Conservation (phyloP, 1,140 invertebrate species). For the Zaprionus tsacasi region DNA sequence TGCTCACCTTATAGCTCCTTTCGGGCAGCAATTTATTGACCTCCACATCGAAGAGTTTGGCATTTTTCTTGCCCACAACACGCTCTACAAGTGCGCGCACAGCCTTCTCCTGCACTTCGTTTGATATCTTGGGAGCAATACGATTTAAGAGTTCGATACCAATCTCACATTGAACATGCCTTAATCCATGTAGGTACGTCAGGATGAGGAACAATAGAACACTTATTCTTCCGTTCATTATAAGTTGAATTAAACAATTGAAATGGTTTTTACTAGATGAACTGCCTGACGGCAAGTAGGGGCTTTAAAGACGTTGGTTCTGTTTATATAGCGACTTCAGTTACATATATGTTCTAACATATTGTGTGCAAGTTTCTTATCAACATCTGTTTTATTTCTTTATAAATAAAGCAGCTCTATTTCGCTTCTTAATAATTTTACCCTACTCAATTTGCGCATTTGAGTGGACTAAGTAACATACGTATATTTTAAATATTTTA, state of each 20-base stretch:
- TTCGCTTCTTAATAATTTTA: too few relatives aligned
- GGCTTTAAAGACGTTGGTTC: background rate
- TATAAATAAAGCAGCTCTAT: too few relatives aligned
- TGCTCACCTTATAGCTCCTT: slow-evolving; percentile 58
- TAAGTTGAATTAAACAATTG: slow-evolving; percentile 2
- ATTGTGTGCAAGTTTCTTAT: too few relatives aligned
- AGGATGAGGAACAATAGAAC: background rate
- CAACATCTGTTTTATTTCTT: too few relatives aligned
- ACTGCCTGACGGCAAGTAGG: background rate
- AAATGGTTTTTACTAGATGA: slow-evolving; percentile 6
- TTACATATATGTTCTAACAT: too few relatives aligned
- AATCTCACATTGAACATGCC: slow-evolving; percentile 1
- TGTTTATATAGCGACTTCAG: too few relatives aligned
- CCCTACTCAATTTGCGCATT: too few relatives aligned
- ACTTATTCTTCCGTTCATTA: slow-evolving; percentile 4
- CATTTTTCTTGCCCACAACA: slow-evolving; percentile 41
- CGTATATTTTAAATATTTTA: too few relatives aligned
- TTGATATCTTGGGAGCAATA: slow-evolving; percentile 37
- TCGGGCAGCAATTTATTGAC: slow-evolving; percentile 45
- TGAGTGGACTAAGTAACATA: too few relatives aligned
- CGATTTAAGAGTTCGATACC: slow-evolving; percentile 39
- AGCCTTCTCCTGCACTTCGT: slow-evolving; percentile 54
- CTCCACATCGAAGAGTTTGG: slow-evolving; percentile 55
- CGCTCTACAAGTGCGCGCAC: slow-evolving; percentile 49
- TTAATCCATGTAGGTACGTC: background rate